These are phyloP conservation scores for Callocephalon fimbriatum DNA, from an alignment of 2,113 vertebrate species.

Conservation along the genomic window DNA sequence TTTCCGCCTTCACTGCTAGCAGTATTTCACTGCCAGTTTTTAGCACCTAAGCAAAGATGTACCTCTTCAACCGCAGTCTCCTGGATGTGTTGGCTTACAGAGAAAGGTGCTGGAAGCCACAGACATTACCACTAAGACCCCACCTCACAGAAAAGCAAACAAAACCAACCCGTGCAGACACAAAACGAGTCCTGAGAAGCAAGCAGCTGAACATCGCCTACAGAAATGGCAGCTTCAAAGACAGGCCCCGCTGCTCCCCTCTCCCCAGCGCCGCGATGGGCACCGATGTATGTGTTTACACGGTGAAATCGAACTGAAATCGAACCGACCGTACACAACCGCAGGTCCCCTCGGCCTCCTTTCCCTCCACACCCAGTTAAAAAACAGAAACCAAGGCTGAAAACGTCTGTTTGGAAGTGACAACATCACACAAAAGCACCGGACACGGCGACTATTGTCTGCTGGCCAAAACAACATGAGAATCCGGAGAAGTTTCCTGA, in stretches of 20 bases:
- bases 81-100: fast-evolving
- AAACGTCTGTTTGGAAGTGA: neutral
- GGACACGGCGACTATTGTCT: neutral
- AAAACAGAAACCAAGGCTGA: neutral
- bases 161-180: fast-evolving
- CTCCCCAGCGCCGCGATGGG: neutral
- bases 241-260: neutral
- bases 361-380: fast-evolving
- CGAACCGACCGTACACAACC: fast-evolving
- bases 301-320: fast-evolving
- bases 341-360: fast-evolving
- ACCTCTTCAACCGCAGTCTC: neutral
- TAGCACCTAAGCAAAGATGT: neutral
- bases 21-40: neutral
- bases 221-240: neutral
- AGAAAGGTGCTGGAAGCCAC: neutral
- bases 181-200: fast-evolving
- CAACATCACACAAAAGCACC: neutral
- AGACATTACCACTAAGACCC: too few relatives aligned
- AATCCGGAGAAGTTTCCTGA: neutral
- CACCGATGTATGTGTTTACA: fast-evolving
- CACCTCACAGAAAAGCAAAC: neutral
- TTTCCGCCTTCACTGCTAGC: neutral
- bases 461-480: neutral
- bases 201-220: neutral